Conservation (phyloP, 2,888 invertebrate species). For the Xiphydria camelus region DNA sequence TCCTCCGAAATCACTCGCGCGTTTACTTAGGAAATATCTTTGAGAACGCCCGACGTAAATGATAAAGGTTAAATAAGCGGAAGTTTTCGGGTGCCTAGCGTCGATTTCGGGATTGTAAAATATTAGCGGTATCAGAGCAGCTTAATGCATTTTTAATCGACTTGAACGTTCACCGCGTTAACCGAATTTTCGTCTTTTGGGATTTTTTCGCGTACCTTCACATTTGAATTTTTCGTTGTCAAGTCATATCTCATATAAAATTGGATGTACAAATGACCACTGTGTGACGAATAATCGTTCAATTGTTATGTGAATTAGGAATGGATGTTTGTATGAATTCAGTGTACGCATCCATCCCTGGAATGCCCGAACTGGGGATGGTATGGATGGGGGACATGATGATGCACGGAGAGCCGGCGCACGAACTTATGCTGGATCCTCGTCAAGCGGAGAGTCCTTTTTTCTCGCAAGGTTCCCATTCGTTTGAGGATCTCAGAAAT, state of each 20-base stretch:
- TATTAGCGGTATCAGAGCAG: too few species aligned
- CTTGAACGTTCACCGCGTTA: too few species aligned
- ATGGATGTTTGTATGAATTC: constrained; percentile 49
- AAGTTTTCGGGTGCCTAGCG: constrained; percentile 26
- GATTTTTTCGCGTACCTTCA: too few species aligned
- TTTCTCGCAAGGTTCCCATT: constrained; percentile 48
- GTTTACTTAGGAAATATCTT: not conserved
- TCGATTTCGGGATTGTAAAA: constrained; percentile 31
- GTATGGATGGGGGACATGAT: constrained; percentile 69
- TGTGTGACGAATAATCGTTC: not conserved
- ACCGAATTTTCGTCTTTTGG: too few species aligned
- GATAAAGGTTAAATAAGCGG: constrained; percentile 30
- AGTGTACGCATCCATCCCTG: constrained; percentile 60
- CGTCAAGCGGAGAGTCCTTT: constrained; percentile 52
- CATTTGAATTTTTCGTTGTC: not conserved
- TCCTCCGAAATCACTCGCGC: not conserved
- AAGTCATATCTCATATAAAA: not conserved
- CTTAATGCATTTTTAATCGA: too few species aligned
- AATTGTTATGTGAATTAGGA: constrained; percentile 29
- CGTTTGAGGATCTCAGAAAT: constrained; percentile 52
- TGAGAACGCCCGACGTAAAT: not conserved
- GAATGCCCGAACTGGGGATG: constrained; percentile 66
- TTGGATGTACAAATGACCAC: not conserved
- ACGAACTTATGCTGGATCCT: constrained; percentile 54
- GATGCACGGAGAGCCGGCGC: constrained; percentile 52